Evolutionary conservation across 2,113 vertebrate species (phyloP), one percentile per base, ranked within the genome.

Genomic region (Lycaon pictus): DNA sequence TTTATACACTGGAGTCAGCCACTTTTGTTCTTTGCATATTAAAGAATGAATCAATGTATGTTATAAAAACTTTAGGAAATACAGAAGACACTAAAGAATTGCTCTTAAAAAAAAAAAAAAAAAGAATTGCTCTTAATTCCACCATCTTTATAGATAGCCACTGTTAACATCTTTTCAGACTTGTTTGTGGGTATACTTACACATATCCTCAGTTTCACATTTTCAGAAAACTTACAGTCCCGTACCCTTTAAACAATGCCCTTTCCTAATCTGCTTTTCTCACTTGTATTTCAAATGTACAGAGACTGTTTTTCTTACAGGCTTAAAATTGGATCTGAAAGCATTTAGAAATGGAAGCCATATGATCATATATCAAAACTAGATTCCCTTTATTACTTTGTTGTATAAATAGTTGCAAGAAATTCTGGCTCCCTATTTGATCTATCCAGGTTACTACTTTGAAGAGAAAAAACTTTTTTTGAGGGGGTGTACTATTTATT

Each of bases 11-110:
- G 89, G 63, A 93, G 10, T 56, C 37, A 96, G 60, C 74, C 60
- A 82, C 86, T 94, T 95, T 94, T 90, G 48, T 84, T 95, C 43
- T 95, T 97, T 94, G 74, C 23, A 23, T 96, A 37, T 93, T 94
- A 80, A 16, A 93, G 76, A 94, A 67, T 56, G 88, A 90, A 77
- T 62, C n/a, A 95, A 20, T 86, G 92, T 74, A 88, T 13, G 51
- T 72, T 88, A 56, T 58, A 92, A 93, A 94, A 90, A 80, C 27
- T 51, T 93, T 1, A 94, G 48, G 74, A 96, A 87, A 72, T 93
- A 56, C 3, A 62, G 17, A 25, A 84, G 85, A 84, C 93, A 87
- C 32, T 81, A 82, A 91, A 86, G 29, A 92, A 43, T 90, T 15
- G 56, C 35, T 53, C 51, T 89, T 85, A 92, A 95, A n/a, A n/a